These are phyloP conservation scores for Delphinus delphis DNA, from an alignment of 2,113 vertebrate species.

Conservation along the genomic window DNA sequence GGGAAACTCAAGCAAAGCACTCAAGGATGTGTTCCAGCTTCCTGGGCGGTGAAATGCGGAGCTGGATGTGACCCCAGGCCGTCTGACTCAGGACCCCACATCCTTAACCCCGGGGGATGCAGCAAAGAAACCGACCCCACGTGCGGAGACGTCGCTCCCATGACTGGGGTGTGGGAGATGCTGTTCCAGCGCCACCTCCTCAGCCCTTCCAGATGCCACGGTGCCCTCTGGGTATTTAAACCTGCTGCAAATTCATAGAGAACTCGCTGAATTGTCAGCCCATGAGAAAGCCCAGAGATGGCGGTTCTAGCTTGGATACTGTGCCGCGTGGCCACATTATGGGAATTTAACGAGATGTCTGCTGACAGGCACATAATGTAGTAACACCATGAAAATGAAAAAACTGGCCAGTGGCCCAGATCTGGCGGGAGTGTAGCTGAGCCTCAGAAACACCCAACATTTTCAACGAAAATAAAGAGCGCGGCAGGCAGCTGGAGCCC, in stretches of 20 bases:
- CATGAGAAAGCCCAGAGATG: not conserved
- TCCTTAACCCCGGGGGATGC: not conserved
- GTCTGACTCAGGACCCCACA: not conserved
- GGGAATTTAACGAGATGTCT: not conserved
- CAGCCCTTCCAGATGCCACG: not conserved
- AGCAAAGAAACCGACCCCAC: not conserved
- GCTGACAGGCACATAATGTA: not conserved
- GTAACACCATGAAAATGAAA: not conserved
- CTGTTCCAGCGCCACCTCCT: fast-evolving
- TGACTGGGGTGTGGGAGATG: not conserved
- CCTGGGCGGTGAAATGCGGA: not conserved
- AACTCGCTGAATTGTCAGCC: not conserved
- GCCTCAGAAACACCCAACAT: not conserved
- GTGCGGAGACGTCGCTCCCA: fast-evolving
- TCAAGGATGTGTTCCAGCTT: not conserved
- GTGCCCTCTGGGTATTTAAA: not conserved
- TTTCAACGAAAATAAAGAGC: not conserved
- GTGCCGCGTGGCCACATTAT: not conserved
- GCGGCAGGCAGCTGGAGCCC: not conserved
- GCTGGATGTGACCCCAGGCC: not conserved
- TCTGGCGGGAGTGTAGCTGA: not conserved
- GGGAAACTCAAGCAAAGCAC: not conserved
- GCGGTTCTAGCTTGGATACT: not conserved
- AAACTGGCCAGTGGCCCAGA: not conserved
- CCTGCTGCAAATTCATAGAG: not conserved